phyloP scores from a whole-genome alignment of 2,113 vertebrate genomes.

The Mixornis gularis region DNA sequence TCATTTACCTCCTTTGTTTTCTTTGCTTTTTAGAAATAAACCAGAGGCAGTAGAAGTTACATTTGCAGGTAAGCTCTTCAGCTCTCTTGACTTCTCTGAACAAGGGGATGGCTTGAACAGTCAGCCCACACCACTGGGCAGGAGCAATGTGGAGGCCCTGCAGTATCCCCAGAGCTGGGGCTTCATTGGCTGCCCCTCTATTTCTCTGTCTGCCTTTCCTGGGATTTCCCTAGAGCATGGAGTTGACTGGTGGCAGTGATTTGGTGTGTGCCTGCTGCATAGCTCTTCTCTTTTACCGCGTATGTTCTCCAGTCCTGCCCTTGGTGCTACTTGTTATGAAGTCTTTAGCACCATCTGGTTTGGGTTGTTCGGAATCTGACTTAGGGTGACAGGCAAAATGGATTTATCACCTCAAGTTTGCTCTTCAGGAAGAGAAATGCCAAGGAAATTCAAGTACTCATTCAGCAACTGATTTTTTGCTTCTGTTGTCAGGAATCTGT shows the following conservation, averaged over 20 bases:
- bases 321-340: neutral
- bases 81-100: neutral
- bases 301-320: neutral
- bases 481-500: neutral
- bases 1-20: constrained; percentile 14
- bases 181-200: neutral
- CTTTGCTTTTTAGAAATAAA: constrained; percentile 83
- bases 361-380: neutral
- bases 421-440: neutral
- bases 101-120: neutral
- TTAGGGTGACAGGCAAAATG: neutral
- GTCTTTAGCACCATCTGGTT: neutral
- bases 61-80: constrained; percentile 86
- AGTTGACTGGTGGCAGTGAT: neutral
- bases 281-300: neutral
- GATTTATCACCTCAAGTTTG: neutral
- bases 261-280: neutral
- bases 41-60: constrained; percentile 98
- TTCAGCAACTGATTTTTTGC: neutral
- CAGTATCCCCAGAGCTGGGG: neutral
- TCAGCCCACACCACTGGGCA: neutral
- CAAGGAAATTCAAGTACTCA: neutral
- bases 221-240: neutral
- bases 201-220: neutral
- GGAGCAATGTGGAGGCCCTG: neutral